Evolutionary conservation across 2,113 vertebrate species (phyloP), one percentile per base, ranked within the genome.

Genomic region (Malurus alboscapulatus): DNA sequence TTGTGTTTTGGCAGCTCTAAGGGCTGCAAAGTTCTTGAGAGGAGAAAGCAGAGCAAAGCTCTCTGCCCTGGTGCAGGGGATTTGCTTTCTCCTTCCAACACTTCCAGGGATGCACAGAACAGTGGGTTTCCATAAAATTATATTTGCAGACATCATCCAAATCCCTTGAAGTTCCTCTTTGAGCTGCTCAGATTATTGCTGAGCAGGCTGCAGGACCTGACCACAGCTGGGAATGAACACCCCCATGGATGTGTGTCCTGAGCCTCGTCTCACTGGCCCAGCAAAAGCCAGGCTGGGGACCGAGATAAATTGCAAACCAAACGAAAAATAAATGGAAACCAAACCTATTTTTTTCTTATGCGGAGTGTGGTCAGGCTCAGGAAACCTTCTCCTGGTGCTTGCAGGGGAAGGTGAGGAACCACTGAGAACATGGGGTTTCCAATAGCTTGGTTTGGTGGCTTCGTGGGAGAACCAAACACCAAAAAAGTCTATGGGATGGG

Each of bases 191-290:
- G 42, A 9, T 72, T 15, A 45, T 15, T 27, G 38, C 62, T 2
- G 4, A 55, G 53, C 53, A 75, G 67, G 38, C 73, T 72, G 42
- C 67, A 75, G 51, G 38, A 47, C 29, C 22, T 47, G 53, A 27
- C 36, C 58, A 32, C 42, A 27, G 21, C 21, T 73, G 45, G 44
- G 9, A 51, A 85, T 16, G 11, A 69, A 57, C 36, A 21, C 38
- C 40, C 42, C 40, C 50, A 3, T 4, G 5, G 54, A 38, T 36
- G 21, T 1, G 38, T 32, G 50, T 42, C 67, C 84, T 21, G 12
- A 38, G 45, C 6, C 24, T 40, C 5, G 0, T 50, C 53, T 15
- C 4, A 2, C 25, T 2, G 24, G 30, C 61, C 5, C 30, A 50
- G 54, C 3, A 21, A 66, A 62, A 54, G 50, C 42, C n/a, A 54